A percentile compares a stretch with the other conserved stretches of the same genome.
These are phyloP conservation scores for Zhuqinia jingwanae DNA, from an alignment of 2,888 invertebrate genomes.

Conservation along the genomic window DNA sequence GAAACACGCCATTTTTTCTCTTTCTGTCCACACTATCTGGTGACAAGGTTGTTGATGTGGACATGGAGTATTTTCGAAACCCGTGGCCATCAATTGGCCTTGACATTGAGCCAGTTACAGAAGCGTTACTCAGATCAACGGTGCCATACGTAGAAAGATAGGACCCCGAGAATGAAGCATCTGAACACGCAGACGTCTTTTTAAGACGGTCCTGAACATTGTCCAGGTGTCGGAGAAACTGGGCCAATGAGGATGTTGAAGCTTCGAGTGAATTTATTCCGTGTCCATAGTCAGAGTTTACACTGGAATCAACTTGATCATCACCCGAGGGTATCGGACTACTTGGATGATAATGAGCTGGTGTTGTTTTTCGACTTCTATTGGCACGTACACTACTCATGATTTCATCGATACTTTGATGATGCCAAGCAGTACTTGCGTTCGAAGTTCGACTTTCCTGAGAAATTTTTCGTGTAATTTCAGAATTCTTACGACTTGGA, in stretches of 20 bases:
- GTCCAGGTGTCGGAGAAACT: slow-evolving; percentile 89
- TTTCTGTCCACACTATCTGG: slow-evolving; percentile 45
- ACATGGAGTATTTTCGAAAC: not conserved
- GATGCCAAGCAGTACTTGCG: slow-evolving; percentile 32
- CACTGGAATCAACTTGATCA: slow-evolving; percentile 34
- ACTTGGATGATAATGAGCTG: slow-evolving; percentile 38
- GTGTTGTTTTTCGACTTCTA: slow-evolving; percentile 47
- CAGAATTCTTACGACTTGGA: not conserved
- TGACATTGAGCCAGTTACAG: slow-evolving; percentile 22
- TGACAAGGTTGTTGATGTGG: not conserved
- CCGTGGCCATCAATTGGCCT: slow-evolving; percentile 7
- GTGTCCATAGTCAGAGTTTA: slow-evolving; percentile 18
- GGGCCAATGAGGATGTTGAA: slow-evolving; percentile 86
- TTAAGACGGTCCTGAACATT: slow-evolving; percentile 83
- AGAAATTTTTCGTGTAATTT: slow-evolving; percentile 52
- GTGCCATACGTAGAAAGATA: slow-evolving; percentile 34
- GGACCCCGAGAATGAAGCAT: slow-evolving; percentile 38
- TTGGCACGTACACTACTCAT: slow-evolving; percentile 47
- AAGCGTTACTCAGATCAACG: slow-evolving; percentile 39
- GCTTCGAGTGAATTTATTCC: slow-evolving; percentile 29
- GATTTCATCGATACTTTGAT: slow-evolving; percentile 57
- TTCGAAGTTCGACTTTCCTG: slow-evolving; percentile 58
- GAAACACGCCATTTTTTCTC: slow-evolving; percentile 76
- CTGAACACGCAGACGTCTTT: slow-evolving; percentile 45
- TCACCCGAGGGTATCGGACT: slow-evolving; percentile 2